Base-by-base conservation (phyloP, 2,888 invertebrate species). In the Bellardia bayeri region DNA sequence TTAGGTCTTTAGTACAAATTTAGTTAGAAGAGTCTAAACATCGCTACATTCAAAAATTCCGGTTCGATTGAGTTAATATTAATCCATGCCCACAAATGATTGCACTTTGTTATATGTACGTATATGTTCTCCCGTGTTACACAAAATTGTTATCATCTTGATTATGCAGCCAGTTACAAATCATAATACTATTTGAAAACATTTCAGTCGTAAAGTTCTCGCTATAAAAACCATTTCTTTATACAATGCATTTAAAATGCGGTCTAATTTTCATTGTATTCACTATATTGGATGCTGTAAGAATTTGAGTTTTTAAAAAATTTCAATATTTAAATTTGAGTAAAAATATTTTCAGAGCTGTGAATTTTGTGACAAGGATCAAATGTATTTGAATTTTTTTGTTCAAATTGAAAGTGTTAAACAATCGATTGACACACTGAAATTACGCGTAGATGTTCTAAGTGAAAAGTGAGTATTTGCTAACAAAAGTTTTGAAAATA, bases 351-450 rank as follows among this genome's bases (percentile, higher is more conserved):
- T 71, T 9, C 23, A 75, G 75, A 45, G 30, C 9, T 75, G 45
- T 7, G 75, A 75, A 49, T 2, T 75, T 11, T 42, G 30, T 33
- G 49, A 61, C 14, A 40, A n/a, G 2, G 61, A 63, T n/a, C 63
- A 61, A 63, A 61, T 49, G 49, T 75, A 75, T 63, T 75, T 75
- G 33, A 63, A 61, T 14, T 61, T 75, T 75, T 75, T 63, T 30
- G 49, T 51, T 33, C 49, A 76, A 76, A 51, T 76, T 6, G 75
- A 76, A 33, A 76, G 51, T 76, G 75, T 76, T 33, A 63, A 64
- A 51, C 64, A 76, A 16, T 76, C 75, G 3, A 4, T 64, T 40
- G 75, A 76, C 37, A n/a, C 51, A 14, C 40, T 76, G 16, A 63
- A 63, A 76, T 2, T 49, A 3, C 61, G 51, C n/a, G 11, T 75